These are phyloP conservation scores for Pollimyrus isidori DNA, from an alignment of 2,113 vertebrate genomes.

Conservation along the genomic window DNA sequence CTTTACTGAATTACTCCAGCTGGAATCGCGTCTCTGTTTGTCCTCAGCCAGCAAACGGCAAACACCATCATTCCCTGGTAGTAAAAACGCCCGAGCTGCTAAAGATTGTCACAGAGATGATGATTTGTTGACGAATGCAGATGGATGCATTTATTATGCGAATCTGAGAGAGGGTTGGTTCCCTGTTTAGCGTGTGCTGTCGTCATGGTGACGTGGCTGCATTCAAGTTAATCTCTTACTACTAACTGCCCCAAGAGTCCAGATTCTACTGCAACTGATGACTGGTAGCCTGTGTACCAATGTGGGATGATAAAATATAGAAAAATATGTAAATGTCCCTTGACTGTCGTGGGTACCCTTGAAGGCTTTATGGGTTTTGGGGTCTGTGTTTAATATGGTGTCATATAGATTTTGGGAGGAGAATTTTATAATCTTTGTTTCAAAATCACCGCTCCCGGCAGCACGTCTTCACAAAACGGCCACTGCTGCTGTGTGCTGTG, in stretches of 20 bases:
- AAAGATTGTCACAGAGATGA: not conserved
- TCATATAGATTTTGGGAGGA: not conserved
- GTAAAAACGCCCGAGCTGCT: not conserved
- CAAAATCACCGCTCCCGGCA: not conserved
- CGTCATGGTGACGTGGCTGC: not conserved
- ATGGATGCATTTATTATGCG: not conserved
- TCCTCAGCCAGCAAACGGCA: not conserved
- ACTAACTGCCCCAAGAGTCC: not conserved
- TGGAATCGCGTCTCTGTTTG: not conserved
- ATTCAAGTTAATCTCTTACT: not conserved
- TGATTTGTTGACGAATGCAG: not conserved
- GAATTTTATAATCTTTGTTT: not conserved
- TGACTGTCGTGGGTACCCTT: too few species aligned
- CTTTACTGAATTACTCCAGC: not conserved
- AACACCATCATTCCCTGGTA: not conserved
- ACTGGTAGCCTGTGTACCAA: not conserved
- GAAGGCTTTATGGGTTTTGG: not conserved
- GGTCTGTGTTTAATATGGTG: not conserved
- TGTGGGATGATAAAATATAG: not conserved
- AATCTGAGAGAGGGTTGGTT: not conserved
- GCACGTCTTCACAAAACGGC: not conserved
- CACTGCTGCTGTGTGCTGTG: not conserved
- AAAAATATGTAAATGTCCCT: not conserved
- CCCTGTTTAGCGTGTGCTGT: not conserved
- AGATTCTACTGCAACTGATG: not conserved